A percentile compares a stretch with the other conserved stretches of the same genome.
Evolutionary conservation across 2,113 vertebrate species (phyloP).

Genomic region (Hemicordylus capensis): DNA sequence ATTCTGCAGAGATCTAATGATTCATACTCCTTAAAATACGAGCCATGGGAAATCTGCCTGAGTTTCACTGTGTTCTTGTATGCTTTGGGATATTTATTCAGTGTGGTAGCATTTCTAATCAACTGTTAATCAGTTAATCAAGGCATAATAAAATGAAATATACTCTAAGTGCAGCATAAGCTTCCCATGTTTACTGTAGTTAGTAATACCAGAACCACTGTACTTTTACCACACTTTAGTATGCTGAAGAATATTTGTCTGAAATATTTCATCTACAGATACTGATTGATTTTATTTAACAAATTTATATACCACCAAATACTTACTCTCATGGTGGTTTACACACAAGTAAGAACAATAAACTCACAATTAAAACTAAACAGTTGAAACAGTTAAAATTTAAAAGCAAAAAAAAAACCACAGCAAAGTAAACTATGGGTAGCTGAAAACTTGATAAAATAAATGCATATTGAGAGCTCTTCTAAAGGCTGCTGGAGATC

Average conservation of each 20-base stretch:
- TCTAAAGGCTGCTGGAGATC: too few relatives aligned
- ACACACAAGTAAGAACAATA: too few relatives aligned
- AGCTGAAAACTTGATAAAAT: too few relatives aligned
- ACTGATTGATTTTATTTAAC: too few relatives aligned
- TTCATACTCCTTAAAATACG: conserved; percentile 45
- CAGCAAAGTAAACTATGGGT: too few relatives aligned
- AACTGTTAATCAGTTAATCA: conserved; percentile 43
- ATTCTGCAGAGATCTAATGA: conserved; percentile 46
- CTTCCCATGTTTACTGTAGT: conserved; percentile 37
- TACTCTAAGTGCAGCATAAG: conserved; percentile 27
- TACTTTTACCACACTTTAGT: conserved; percentile 8
- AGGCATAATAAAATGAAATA: conserved; percentile 60
- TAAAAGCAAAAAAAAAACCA: too few relatives aligned
- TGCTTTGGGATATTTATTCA: conserved; percentile 51
- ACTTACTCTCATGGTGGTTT: too few relatives aligned
- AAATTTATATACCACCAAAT: too few relatives aligned
- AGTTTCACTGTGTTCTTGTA: conserved; percentile 41
- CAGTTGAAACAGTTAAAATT: too few relatives aligned
- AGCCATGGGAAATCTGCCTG: conserved; percentile 31
- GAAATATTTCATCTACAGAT: neutral
- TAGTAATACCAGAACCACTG: conserved; percentile 12
- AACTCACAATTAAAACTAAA: too few relatives aligned
- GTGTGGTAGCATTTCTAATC: conserved; percentile 44
- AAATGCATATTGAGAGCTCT: too few relatives aligned
- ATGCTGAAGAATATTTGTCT: neutral